Percentiles rank a stretch among this genome's conserved stretches.
These are phyloP conservation scores for Epistrophella euchroma DNA, from an alignment of 2,888 invertebrate species.

Conservation along the genomic window DNA sequence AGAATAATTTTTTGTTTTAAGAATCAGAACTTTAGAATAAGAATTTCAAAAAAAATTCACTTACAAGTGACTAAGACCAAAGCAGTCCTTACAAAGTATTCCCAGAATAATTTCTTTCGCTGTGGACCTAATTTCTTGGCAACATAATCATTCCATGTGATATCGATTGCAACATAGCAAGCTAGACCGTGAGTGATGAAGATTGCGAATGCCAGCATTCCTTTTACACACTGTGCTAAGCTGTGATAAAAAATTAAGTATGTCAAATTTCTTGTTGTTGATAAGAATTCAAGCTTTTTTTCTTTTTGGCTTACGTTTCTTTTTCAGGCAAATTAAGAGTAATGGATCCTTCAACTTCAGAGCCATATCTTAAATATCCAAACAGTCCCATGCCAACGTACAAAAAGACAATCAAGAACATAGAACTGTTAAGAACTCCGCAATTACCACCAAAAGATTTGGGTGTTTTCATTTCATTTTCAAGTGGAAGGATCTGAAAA, in stretches of 20 bases:
- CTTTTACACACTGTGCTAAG: conserved; percentile 89
- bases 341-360: conserved; percentile 89
- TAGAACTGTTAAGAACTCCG: conserved; percentile 94
- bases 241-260: conserved; percentile 83
- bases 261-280: neutral
- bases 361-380: conserved; percentile 95
- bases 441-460: conserved; percentile 90
- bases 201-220: conserved; percentile 91
- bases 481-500: conserved; percentile 93
- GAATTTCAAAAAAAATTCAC: conserved; percentile 79
- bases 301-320: conserved; percentile 87
- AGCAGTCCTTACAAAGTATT: conserved; percentile 90
- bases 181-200: conserved; percentile 96
- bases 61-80: conserved; percentile 94
- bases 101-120: conserved; percentile 87
- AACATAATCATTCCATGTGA: conserved; percentile 93
- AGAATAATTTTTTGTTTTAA: conserved; percentile 62
- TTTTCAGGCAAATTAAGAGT: conserved; percentile 92
- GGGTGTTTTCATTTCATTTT: conserved; percentile 97
- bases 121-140: conserved; percentile 86
- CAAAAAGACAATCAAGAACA: conserved; percentile 92
- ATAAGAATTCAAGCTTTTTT: neutral
- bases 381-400: conserved; percentile 95
- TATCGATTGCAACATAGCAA: conserved; percentile 97
- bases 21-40: neutral